Evolutionary conservation across 1,140 invertebrate species (phyloP).

Genomic region (Rhagoletis pomonella): DNA sequence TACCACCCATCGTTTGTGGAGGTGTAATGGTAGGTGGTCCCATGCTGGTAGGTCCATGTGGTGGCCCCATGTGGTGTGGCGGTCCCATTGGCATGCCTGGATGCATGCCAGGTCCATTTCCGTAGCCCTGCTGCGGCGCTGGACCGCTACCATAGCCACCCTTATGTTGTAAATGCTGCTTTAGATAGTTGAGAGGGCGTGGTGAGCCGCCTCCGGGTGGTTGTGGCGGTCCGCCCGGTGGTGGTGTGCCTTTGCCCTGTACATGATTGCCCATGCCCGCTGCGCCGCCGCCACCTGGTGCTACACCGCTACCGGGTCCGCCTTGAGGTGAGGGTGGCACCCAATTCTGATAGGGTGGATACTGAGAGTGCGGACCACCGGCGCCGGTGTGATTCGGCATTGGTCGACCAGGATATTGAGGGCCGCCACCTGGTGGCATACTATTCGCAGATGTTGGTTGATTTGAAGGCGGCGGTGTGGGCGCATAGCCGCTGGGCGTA

Average conservation of each 20-base stretch:
- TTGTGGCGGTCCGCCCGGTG: conserved; percentile 59
- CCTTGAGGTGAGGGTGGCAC: conserved; percentile 68
- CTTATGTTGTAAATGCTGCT: conserved; percentile 82
- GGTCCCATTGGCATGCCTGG: conserved; percentile 75
- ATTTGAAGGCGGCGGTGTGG: conserved; percentile 67
- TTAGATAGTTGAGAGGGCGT: conserved; percentile 78
- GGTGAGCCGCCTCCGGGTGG: conserved; percentile 70
- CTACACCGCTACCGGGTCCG: conserved; percentile 59
- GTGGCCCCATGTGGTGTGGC: conserved; percentile 78
- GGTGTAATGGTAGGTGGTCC: conserved; percentile 75
- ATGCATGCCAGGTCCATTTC: conserved; percentile 74
- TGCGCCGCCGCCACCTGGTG: conserved; percentile 62
- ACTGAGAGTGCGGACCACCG: conserved; percentile 75
- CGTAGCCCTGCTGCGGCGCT: conserved; percentile 78
- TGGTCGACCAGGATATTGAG: conserved; percentile 75
- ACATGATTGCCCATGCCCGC: conserved; percentile 69
- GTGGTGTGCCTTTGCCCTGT: conserved; percentile 70
- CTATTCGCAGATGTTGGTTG: conserved; percentile 69
- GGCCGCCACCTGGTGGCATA: conserved; percentile 71
- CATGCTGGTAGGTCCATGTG: conserved; percentile 75
- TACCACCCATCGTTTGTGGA: conserved; percentile 68
- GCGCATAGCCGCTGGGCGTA: conserved; percentile 75
- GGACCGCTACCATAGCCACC: conserved; percentile 76
- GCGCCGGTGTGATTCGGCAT: conserved; percentile 76
- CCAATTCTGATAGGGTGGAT: conserved; percentile 75